Percentiles rank a stretch among this genome's conserved stretches.
Evolutionary conservation across 1,140 invertebrate genomes (phyloP).

Genomic region (Cheumatopsyche charites): DNA sequence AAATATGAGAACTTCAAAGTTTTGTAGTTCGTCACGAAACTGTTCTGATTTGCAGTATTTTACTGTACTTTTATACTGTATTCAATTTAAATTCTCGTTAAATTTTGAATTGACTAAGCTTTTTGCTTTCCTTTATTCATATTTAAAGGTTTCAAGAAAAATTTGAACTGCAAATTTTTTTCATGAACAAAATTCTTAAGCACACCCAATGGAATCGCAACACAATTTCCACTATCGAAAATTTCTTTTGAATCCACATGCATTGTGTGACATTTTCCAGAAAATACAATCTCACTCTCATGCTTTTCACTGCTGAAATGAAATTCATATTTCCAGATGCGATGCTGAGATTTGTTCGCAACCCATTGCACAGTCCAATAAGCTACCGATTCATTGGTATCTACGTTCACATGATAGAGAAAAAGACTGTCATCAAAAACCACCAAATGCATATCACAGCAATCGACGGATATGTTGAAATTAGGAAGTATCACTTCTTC

Average conservation of each 20-base stretch:
- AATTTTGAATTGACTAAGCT: too few relatives aligned
- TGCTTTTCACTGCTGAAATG: background rate
- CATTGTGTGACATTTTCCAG: background rate
- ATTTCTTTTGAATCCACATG: background rate
- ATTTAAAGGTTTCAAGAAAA: conserved; percentile 5
- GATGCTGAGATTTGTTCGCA: background rate
- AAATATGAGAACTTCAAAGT: too few relatives aligned
- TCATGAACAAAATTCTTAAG: conserved; percentile 18
- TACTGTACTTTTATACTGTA: too few relatives aligned
- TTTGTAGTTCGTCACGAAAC: too few relatives aligned
- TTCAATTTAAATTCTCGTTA: too few relatives aligned
- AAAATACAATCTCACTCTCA: background rate
- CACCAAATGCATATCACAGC: conserved; percentile 29
- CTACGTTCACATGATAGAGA: conserved; percentile 10
- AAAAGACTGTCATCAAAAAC: background rate
- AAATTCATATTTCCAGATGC: conserved; percentile 10
- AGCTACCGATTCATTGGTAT: background rate
- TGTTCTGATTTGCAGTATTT: too few relatives aligned
- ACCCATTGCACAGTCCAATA: conserved; percentile 20
- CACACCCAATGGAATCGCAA: conserved; percentile 4
- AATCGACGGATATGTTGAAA: conserved; percentile 3
- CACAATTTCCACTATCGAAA: conserved; percentile 23
- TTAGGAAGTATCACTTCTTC: conserved; percentile 29
- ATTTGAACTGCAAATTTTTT: conserved; percentile 11
- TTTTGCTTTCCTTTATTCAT: background rate